Conservation (phyloP, 2,113 vertebrate species). For the Chinchilla lanigera region DNA sequence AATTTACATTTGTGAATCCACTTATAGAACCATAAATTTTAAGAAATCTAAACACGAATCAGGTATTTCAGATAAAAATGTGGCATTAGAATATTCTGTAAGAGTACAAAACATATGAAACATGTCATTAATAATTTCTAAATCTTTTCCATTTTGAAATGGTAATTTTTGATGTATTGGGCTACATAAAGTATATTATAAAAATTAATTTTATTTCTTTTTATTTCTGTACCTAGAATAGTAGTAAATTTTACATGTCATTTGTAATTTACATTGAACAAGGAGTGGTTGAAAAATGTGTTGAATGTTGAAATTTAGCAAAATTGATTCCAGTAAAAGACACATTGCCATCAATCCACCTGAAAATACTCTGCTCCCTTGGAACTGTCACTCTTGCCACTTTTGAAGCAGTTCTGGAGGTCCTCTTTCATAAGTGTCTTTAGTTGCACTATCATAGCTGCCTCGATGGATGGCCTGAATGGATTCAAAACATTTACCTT, state of each 20-base stretch:
- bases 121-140: neutral
- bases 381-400: neutral
- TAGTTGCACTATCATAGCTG: neutral
- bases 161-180: neutral
- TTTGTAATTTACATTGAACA: neutral
- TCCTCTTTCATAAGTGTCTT: neutral
- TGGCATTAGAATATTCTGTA: neutral
- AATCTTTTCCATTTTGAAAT: constrained; percentile 40
- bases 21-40: constrained; percentile 29
- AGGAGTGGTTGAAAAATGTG: neutral
- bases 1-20: neutral
- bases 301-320: neutral
- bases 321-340: neutral
- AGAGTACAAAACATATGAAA: neutral
- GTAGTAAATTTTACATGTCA: neutral
- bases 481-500: neutral
- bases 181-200: constrained; percentile 33
- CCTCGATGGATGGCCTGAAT: neutral
- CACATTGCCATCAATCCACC: neutral
- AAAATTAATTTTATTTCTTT: constrained; percentile 18
- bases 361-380: neutral
- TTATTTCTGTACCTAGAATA: constrained; percentile 35
- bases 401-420: neutral
- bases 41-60: neutral
- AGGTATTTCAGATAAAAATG: constrained; percentile 41